phyloP scores from a whole-genome alignment of 2,888 invertebrate genomes.

The Mycalesis mineus region DNA sequence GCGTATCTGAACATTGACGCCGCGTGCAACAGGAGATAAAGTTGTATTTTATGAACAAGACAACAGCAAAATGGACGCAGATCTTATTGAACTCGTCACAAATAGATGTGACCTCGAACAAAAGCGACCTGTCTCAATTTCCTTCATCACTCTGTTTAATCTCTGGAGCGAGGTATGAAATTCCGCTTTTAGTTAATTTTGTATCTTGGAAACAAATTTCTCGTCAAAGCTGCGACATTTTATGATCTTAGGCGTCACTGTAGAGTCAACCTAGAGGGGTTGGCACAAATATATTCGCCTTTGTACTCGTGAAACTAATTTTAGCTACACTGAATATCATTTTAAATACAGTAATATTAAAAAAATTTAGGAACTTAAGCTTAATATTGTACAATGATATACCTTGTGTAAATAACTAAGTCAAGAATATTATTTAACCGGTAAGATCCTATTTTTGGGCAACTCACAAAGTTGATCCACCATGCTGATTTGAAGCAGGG shows the following conservation, averaged over 20 bases:
- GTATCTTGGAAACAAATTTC: constrained; percentile 5
- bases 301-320: not conserved
- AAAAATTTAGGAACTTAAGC: no score
- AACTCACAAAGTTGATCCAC: no score
- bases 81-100: not conserved
- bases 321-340: not conserved
- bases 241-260: not conserved
- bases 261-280: not conserved
- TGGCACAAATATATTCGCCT: not conserved
- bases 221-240: constrained; percentile 1
- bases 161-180: constrained; percentile 1
- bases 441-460: no score
- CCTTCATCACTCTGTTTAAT: not conserved
- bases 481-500: no score
- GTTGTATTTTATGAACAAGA: constrained; percentile 1
- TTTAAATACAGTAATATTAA: not conserved
- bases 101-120: not conserved
- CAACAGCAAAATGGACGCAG: not conserved
- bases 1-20: constrained; percentile 41
- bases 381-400: no score
- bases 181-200: not conserved
- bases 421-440: no score
- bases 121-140: constrained; percentile 4
- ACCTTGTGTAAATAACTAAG: no score
- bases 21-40: constrained; percentile 21